A percentile compares a stretch with the other conserved stretches of the same genome.
phyloP scores from a whole-genome alignment of 2,888 invertebrate genomes.

The Epinotia ramella region DNA sequence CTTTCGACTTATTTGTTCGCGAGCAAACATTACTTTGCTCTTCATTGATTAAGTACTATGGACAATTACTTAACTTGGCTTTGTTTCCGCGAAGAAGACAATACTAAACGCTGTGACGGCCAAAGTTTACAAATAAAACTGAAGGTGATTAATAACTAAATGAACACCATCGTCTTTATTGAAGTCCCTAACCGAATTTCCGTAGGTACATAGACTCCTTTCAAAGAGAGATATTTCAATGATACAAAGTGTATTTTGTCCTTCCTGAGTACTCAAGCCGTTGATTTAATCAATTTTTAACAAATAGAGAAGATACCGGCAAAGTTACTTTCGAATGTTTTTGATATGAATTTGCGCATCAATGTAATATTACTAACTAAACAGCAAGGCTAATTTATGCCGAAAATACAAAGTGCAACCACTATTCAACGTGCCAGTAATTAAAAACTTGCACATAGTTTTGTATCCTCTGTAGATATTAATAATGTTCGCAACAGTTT shows the following conservation, averaged over 20 bases:
- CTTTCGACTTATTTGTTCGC: background rate
- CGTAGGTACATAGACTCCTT: too few species aligned
- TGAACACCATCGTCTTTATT: too few species aligned
- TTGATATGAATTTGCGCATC: too few species aligned
- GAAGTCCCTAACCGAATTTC: too few species aligned
- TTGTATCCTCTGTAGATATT: background rate
- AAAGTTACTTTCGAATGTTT: background rate
- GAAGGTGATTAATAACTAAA: background rate
- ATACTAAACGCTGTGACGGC: background rate
- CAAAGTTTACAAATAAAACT: background rate
- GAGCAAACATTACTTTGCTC: conserved; percentile 8
- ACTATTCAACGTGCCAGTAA: background rate
- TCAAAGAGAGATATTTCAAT: too few species aligned
- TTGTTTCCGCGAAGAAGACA: background rate
- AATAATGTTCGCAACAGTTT: conserved; percentile 44
- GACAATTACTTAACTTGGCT: conserved; percentile 7
- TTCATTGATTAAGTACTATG: conserved; percentile 2
- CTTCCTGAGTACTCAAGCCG: too few species aligned
- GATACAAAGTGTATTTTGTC: too few species aligned
- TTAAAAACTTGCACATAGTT: background rate
- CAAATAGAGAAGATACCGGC: too few species aligned
- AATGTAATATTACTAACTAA: background rate
- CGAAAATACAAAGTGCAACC: background rate
- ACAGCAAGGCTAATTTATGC: conserved; percentile 5
- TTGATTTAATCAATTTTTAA: too few species aligned